Conservation (phyloP, 2,888 invertebrate species). For the Thera obeliscata region DNA sequence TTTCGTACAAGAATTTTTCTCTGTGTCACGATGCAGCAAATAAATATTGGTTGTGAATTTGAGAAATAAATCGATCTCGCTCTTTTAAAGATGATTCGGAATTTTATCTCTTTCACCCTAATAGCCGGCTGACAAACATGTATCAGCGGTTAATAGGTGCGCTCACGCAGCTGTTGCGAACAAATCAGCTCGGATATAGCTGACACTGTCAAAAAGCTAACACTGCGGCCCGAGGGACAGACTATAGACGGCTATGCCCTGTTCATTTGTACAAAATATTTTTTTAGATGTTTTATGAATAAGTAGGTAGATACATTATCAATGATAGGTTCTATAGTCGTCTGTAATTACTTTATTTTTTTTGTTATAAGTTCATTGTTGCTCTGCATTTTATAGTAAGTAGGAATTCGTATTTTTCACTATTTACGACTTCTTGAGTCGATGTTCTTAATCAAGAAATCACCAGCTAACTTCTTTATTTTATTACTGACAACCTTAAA, state of each 20-base stretch:
- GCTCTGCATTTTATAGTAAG: too few relatives aligned
- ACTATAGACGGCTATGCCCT: conserved; percentile 52
- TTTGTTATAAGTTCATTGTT: too few relatives aligned
- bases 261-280: neutral
- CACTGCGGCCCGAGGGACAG: conserved; percentile 56
- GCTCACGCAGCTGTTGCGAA: conserved; percentile 83
- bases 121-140: conserved; percentile 85
- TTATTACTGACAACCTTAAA: too few relatives aligned
- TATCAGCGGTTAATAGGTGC: conserved; percentile 85
- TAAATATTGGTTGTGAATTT: conserved; percentile 79
- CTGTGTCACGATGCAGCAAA: conserved; percentile 78
- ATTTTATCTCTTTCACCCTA: conserved; percentile 82
- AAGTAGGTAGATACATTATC: too few relatives aligned
- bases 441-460: too few relatives aligned
- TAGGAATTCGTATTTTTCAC: too few relatives aligned
- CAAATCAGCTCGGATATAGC: conserved; percentile 84
- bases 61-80: conserved; percentile 80
- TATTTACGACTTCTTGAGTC: too few relatives aligned
- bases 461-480: too few relatives aligned
- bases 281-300: too few relatives aligned
- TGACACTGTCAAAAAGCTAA: conserved; percentile 83
- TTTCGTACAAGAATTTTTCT: conserved; percentile 77
- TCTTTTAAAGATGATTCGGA: conserved; percentile 74
- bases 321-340: too few relatives aligned
- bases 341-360: too few relatives aligned